phyloP scores from a whole-genome alignment of 2,888 invertebrate genomes.

The Germaria angustata region DNA sequence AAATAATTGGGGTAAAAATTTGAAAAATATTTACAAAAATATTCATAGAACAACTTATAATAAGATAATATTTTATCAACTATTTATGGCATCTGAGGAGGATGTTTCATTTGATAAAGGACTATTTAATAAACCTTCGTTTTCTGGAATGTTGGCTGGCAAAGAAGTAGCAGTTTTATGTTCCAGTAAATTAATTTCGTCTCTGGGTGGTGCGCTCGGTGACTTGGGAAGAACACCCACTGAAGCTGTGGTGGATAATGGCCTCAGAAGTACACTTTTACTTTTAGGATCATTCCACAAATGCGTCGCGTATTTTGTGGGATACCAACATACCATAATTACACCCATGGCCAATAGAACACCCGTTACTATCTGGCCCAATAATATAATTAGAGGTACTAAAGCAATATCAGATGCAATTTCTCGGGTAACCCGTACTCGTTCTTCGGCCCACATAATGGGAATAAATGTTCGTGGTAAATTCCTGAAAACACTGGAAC shows the following conservation, averaged over 20 bases:
- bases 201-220: constrained; percentile 53
- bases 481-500: constrained; percentile 69
- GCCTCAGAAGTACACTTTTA: constrained; percentile 71
- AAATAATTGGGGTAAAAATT: too few species aligned
- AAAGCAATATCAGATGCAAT: constrained; percentile 82
- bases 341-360: constrained; percentile 80
- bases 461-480: constrained; percentile 84
- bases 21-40: too few species aligned
- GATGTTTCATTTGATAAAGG: constrained; percentile 34
- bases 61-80: too few species aligned
- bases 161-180: constrained; percentile 64
- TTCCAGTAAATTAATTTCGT: constrained; percentile 71
- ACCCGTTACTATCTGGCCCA: constrained; percentile 81
- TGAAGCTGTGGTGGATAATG: constrained; percentile 65
- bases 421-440: constrained; percentile 82
- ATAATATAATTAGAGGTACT: constrained; percentile 81
- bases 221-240: neutral
- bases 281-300: constrained; percentile 74
- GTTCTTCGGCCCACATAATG: constrained; percentile 88
- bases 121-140: constrained; percentile 69
- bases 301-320: constrained; percentile 73
- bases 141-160: constrained; percentile 46
- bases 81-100: constrained; percentile 72
- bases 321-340: constrained; percentile 77
- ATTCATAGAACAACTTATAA: too few species aligned